Base-by-base conservation (phyloP, 1,140 invertebrate genomes). In the Holotrichia oblita region DNA sequence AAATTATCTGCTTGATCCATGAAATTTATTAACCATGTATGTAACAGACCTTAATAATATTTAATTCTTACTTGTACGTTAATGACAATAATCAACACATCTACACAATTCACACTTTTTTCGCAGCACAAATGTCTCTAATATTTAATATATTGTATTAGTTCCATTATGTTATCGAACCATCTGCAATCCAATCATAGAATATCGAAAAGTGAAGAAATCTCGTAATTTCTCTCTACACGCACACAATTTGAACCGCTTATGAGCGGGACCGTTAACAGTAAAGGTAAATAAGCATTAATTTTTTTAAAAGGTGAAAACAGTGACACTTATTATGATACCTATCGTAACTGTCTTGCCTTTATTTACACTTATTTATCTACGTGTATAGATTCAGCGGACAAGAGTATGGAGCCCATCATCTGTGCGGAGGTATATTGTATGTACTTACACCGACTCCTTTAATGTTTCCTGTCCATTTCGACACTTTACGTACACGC, bases 261-360 rank as follows among this genome's bases (percentile, higher is more conserved):
- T 69, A 34, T 20, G 22, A 69, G 22, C 8, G 10, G 48, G n/a
- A 10, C 22, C 22, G 61, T 34, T 69, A 69, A 69, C 61, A 27
- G 7, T 14, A 69, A 69, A 69, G 22, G 61, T 34, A 69, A 69
- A 69, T 69, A 69, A 22, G 61, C 22, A 34, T 69, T 69, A 69
- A 69, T 69, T 69, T 69, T 69, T 69, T 34, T 22, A 69, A 69
- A 69, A 69, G 61, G 61, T 69, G 61, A 69, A 69, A 69, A 69
- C 61, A 69, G 22, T 69, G 61, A 69, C 61, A 69, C 61, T 69
- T 34, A 69, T 69, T 69, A 69, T 34, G 17, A 69, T 34, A 34
- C 22, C 61, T 24, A 69, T 69, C 61, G 61, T 69, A 69, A 69
- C 61, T 69, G 22, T 69, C 61, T 69, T 69, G 61, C 61, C 61